phyloP scores from a whole-genome alignment of 2,888 invertebrate genomes.

The Drosophila mercatorum region DNA sequence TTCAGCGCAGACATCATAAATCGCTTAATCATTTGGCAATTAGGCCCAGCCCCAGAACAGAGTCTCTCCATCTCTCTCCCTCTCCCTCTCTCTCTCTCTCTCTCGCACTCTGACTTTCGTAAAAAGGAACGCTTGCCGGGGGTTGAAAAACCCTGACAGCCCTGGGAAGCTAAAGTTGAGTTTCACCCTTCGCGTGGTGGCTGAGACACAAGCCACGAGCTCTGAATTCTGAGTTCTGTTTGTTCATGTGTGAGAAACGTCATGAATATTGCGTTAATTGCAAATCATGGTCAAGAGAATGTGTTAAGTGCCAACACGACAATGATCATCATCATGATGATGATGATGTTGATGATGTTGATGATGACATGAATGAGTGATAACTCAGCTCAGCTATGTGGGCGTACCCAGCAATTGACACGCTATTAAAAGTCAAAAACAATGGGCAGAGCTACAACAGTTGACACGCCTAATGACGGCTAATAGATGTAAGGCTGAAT shows the following conservation, averaged over 20 bases:
- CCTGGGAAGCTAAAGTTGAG: constrained; percentile 43
- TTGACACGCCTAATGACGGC: constrained; percentile 9
- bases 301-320: constrained; percentile 75
- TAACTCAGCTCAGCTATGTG: constrained; percentile 36
- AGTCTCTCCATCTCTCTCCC: constrained; percentile 12
- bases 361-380: constrained; percentile 73
- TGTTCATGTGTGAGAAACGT: constrained; percentile 84
- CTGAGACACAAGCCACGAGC: constrained; percentile 16
- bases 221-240: constrained; percentile 23
- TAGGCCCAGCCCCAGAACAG: constrained; percentile 73
- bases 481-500: constrained; percentile 12
- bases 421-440: constrained; percentile 68
- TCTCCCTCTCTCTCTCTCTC: background rate
- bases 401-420: constrained; percentile 75
- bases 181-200: constrained; percentile 41
- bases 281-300: constrained; percentile 82
- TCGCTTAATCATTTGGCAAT: constrained; percentile 85
- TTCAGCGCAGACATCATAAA: constrained; percentile 83
- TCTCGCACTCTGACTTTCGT: constrained; percentile 5
- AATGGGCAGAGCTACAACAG: constrained; percentile 37
- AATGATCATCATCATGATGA: constrained; percentile 13
- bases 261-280: constrained; percentile 84
- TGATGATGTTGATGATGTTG: constrained; percentile 17
- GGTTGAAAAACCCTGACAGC: constrained; percentile 54
- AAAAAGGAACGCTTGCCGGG: constrained; percentile 36